Evolutionary conservation across 2,888 invertebrate genomes (phyloP), one percentile per base, ranked within the genome.

Genomic region (Acrocyrtus sp.): DNA sequence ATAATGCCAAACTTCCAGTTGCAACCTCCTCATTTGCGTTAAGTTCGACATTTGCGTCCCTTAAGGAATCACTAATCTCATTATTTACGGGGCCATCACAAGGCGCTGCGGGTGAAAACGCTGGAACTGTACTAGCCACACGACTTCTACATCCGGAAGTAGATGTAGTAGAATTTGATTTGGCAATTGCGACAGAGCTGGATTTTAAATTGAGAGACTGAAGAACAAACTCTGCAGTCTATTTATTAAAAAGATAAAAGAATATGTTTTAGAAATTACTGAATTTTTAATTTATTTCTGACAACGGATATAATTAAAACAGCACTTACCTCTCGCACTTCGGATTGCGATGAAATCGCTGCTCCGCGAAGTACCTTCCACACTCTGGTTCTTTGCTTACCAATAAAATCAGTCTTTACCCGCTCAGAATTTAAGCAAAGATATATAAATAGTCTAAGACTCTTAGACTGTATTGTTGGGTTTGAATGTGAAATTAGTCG

Each of bases 381-480:
- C 4, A 79, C 45, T 17, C 45, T 58, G 1, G 70, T 19, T 27
- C 54, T 61, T 19, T 61, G 56, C 12, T 66, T 72, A 3, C 48
- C 29, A 8, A 79, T 22, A 29, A 80, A 58, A 29, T 78, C 63
- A 45, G 67, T 72, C 41, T 76, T 69, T 12, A 56, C 63, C 54
- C 57, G 54, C 17, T 75, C 76, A 0, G 80, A 80, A 62, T 76
- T 68, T 8, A 76, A 24, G 6, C 72, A 60, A 19, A 81, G 53
- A 45, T 79, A 79, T 0, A 72, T 73, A 6, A 81, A 45, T 15
- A 78, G 57, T 47, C 81, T 48, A 10, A 81, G 92, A 10, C 90
- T 87, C 81, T 93, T 87, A 81, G 89, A 88, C 79, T 88, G 86
- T 12, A 86, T 79, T 3, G 81, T 43, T 19, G 82, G 81, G 75